Evolutionary conservation across 2,797 vertebrate species (phyloP).

Genomic region (Galaxias olidus): DNA sequence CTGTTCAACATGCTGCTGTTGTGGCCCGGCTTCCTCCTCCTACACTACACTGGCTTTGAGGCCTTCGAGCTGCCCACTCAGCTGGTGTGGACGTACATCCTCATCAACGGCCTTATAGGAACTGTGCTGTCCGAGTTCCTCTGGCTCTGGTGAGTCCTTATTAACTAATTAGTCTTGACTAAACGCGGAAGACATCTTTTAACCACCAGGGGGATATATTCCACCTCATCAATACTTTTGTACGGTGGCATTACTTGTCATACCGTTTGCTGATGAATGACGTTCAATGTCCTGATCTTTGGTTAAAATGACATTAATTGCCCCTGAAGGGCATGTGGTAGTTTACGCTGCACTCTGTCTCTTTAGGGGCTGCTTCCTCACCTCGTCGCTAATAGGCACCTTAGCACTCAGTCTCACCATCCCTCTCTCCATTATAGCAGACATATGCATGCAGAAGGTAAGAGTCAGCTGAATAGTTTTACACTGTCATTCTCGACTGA

Average conservation of each 20-base stretch:
- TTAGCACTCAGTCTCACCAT: conserved; percentile 95
- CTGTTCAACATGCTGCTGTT: conserved; percentile 94
- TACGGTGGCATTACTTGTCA: no score
- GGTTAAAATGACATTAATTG: no score
- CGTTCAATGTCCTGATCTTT: no score
- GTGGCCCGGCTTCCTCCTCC: conserved; percentile 94
- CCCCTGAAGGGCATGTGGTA: no score
- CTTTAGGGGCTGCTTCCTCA: conserved; percentile 95
- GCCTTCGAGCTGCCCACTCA: conserved; percentile 92
- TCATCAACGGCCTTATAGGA: conserved; percentile 94
- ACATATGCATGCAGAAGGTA: conserved; percentile 97
- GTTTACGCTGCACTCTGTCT: conserved; percentile 34
- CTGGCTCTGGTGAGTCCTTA: conserved; percentile 93
- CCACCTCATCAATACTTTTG: no score
- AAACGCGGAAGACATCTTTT: no score
- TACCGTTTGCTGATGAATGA: no score
- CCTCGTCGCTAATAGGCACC: conserved; percentile 94
- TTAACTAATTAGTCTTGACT: no score
- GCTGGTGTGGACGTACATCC: conserved; percentile 92
- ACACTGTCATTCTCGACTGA: no score
- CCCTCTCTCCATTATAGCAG: conserved; percentile 94
- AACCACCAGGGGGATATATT: no score
- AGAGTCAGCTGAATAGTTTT: no score
- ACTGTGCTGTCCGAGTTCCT: conserved; percentile 97
- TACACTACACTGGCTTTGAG: conserved; percentile 95